These are phyloP conservation scores for Lissonota sp. DNA, from an alignment of 2,888 invertebrate genomes.

Conservation along the genomic window DNA sequence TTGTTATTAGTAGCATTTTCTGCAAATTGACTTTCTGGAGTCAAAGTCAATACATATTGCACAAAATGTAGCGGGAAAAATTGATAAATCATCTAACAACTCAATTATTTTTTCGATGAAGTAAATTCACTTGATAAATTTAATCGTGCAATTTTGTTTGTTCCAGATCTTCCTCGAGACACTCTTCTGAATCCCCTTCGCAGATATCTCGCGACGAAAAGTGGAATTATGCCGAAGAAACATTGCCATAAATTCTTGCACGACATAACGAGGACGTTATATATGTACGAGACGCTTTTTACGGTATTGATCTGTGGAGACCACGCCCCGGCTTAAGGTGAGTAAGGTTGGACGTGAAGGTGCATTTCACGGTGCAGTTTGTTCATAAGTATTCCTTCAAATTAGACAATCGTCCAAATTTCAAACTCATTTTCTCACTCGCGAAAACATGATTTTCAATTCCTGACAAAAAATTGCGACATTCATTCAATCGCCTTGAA, in stretches of 20 bases:
- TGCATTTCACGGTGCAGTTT: slow-evolving; percentile 11
- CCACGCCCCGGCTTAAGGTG: slow-evolving; percentile 73
- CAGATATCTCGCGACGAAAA: neutral
- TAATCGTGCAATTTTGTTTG: neutral
- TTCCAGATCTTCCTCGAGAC: neutral
- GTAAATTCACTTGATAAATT: neutral
- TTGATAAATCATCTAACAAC: neutral
- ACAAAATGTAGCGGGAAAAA: neutral
- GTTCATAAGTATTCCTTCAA: neutral
- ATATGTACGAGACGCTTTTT: slow-evolving; percentile 66
- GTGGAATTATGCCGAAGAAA: neutral
- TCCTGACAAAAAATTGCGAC: too few species aligned
- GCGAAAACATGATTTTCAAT: too few species aligned
- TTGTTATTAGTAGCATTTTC: neutral
- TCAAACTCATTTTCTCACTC: neutral
- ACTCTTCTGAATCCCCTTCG: neutral
- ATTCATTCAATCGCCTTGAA: too few species aligned
- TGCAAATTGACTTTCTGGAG: too few species aligned
- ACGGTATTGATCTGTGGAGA: slow-evolving; percentile 74
- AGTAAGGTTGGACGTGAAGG: slow-evolving; percentile 51
- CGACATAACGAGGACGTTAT: neutral
- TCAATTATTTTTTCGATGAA: neutral
- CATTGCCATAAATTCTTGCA: slow-evolving; percentile 5
- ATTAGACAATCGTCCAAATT: neutral
- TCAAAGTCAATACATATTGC: neutral